These are phyloP conservation scores for Propithecus perrieri DNA, from an alignment of 2,797 vertebrate genomes.

Conservation along the genomic window DNA sequence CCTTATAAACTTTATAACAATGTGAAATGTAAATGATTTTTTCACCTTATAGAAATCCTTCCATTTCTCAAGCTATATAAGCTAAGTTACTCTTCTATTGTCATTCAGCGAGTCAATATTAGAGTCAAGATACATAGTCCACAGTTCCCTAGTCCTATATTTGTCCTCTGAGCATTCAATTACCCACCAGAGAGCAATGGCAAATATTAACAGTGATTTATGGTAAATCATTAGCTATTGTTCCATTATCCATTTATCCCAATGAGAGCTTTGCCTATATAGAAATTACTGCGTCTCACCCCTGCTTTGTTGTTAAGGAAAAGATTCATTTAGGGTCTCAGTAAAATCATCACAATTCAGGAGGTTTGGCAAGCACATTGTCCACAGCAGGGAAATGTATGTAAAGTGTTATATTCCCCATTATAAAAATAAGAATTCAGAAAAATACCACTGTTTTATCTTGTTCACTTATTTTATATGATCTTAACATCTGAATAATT, in stretches of 20 bases:
- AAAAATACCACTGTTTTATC: background rate
- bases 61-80: background rate
- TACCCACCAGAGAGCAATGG: conserved; percentile 54
- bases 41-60: conserved; percentile 44
- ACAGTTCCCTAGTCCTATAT: background rate
- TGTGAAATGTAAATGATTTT: conserved; percentile 12
- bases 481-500: background rate
- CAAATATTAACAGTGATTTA: conserved; percentile 73
- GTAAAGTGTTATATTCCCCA: background rate
- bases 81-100: background rate
- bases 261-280: conserved; percentile 44
- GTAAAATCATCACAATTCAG: background rate
- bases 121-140: conserved; percentile 36
- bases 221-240: conserved; percentile 64
- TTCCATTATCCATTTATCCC: conserved; percentile 66
- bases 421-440: background rate
- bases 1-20: background rate
- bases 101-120: conserved; percentile 38
- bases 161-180: conserved; percentile 44
- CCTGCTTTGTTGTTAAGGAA: conserved; percentile 30
- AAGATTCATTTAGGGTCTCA: background rate
- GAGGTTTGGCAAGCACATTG: background rate
- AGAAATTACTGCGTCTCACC: background rate
- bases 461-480: background rate
- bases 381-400: background rate